These are phyloP conservation scores for Corythaeola cristata DNA, from an alignment of 2,113 vertebrate genomes.

Conservation along the genomic window DNA sequence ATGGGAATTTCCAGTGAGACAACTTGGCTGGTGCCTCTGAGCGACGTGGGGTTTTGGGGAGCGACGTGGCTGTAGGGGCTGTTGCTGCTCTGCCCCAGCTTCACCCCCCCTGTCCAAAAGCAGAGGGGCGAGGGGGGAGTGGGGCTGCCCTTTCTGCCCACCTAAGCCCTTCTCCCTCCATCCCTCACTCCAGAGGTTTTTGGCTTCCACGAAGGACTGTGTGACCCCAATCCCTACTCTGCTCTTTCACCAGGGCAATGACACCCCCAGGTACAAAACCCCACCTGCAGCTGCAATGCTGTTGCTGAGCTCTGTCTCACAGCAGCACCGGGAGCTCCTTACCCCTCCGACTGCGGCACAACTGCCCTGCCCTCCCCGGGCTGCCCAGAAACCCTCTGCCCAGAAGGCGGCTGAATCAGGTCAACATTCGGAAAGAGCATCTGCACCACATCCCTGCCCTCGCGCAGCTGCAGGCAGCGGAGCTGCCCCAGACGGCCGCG, in stretches of 20 bases:
- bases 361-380: background rate
- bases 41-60: rapidly evolving
- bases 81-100: background rate
- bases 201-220: background rate
- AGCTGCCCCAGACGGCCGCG: rapidly evolving
- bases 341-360: background rate
- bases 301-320: background rate
- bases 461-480: too few relatives aligned
- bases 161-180: background rate
- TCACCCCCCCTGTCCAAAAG: background rate
- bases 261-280: background rate
- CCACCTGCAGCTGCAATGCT: background rate
- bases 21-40: background rate
- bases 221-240: background rate
- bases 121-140: background rate
- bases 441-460: background rate
- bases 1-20: background rate
- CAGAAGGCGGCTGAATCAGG: background rate
- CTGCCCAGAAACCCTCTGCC: background rate
- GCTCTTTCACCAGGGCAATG: too few relatives aligned
- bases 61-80: background rate
- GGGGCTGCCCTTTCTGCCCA: rapidly evolving
- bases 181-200: background rate
- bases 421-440: background rate
- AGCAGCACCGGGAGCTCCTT: background rate